Evolutionary conservation across 2,888 invertebrate genomes (phyloP), one percentile per base, ranked within the genome.

Genomic region (Athalia circularis): DNA sequence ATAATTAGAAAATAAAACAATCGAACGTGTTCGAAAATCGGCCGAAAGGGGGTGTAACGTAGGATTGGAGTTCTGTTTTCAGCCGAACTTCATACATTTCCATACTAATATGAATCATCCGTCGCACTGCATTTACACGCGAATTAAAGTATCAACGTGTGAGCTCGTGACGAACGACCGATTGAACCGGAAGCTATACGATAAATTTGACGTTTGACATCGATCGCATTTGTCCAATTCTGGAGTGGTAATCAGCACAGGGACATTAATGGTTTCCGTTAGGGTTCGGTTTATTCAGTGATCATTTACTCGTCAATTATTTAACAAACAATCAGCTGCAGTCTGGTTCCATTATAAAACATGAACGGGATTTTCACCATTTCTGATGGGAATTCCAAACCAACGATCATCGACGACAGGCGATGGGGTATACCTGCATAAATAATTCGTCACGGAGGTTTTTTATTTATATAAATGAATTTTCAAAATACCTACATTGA

Each of bases 131-230:
- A 52, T 68, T 68, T 68, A 52, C 67, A 68, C 67, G 45, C 52
- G 67, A 68, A 68, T 68, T 68, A 68, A 68, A 68, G 52, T 29
- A 29, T 68, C 67, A 52, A 65, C 29, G 4, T 29, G 11, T 29
- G 52, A 15, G 50, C 15, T 7, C 9, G 67, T 68, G 67, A 68
- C 67, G 48, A 11, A 68, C 52, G 50, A 68, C 15, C 50, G 50
- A 52, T 52, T 52, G 13, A n/a, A 68, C 50, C 67, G 11, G 11
- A 15, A 29, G 13, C 43, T 43, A 4, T 50, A 54, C 5, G 52
- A 52, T 29, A 52, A 68, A 68, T 52, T 68, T 68, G 68, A 68
- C 68, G 68, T 68, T 68, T 68, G 68, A 52, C 52, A 68, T 68
- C 54, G 47, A 6, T 9, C 52, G 43, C 54, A 50, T 6, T 43